Percentiles rank a stretch among this genome's conserved stretches.
phyloP scores from a whole-genome alignment of 2,888 invertebrate genomes.

The Hyposoter didymator region DNA sequence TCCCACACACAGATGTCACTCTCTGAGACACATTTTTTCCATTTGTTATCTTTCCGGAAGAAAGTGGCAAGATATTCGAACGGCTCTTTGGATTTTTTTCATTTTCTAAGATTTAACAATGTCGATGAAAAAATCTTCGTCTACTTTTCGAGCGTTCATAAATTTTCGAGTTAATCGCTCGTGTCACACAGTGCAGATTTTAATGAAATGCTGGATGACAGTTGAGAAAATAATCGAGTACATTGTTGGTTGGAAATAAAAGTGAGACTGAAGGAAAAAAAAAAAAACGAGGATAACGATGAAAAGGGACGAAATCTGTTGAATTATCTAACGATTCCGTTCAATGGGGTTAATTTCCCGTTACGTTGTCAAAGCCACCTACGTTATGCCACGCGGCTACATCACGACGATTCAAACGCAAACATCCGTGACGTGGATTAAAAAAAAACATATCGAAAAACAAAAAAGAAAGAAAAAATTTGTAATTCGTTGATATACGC shows the following conservation, averaged over 20 bases:
- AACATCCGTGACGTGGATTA: neutral
- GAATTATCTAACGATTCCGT: neutral
- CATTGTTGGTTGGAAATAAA: neutral
- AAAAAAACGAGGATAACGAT: neutral
- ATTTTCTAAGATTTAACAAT: too few species aligned
- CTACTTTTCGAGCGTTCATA: too few species aligned
- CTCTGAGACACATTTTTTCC: constrained; percentile 34
- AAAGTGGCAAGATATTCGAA: neutral
- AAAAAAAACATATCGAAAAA: constrained; percentile 15
- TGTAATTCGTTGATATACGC: constrained; percentile 54
- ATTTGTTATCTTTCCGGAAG: neutral
- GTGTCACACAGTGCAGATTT: neutral
- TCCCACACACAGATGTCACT: constrained; percentile 62
- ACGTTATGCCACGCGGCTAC: constrained; percentile 6
- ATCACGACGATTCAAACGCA: constrained; percentile 3
- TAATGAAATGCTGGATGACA: neutral
- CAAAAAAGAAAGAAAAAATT: constrained; percentile 36
- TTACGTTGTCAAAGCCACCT: neutral
- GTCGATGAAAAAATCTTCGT: neutral
- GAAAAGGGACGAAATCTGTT: neutral
- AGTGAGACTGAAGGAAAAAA: neutral
- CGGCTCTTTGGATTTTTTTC: too few species aligned
- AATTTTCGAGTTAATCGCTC: neutral
- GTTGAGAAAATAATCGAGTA: neutral
- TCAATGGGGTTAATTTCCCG: neutral